Percentiles rank a stretch among this genome's conserved stretches.
These are phyloP conservation scores for Cherax destructor DNA, from an alignment of 1,140 invertebrate genomes.

Conservation along the genomic window DNA sequence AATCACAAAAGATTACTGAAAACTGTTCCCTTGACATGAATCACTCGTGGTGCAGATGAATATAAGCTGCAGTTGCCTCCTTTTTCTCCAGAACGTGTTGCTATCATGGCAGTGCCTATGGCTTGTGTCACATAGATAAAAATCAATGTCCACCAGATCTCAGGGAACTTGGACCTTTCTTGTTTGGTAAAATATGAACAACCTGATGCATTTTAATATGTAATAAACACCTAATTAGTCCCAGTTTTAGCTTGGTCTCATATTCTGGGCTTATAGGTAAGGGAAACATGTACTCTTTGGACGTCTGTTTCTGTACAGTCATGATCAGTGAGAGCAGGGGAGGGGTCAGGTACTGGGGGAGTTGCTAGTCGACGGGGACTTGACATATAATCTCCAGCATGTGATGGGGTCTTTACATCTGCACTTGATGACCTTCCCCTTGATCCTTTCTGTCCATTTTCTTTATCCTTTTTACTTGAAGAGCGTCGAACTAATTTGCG, in stretches of 20 bases:
- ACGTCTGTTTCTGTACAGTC: constrained; percentile 80
- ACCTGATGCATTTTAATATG: constrained; percentile 1
- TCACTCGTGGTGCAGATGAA: constrained; percentile 40
- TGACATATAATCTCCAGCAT: constrained; percentile 38
- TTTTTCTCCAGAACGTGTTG: constrained; percentile 40
- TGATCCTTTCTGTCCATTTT: constrained; percentile 73
- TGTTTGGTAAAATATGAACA: not conserved
- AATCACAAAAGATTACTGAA: constrained; percentile 25
- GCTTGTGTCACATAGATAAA: constrained; percentile 39
- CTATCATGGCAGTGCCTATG: constrained; percentile 60
- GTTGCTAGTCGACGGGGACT: constrained; percentile 26
- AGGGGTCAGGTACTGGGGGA: constrained; percentile 45
- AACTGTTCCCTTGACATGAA: constrained; percentile 35
- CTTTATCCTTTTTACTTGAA: constrained; percentile 79
- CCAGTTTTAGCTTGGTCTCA: constrained; percentile 71
- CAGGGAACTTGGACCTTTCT: constrained; percentile 7
- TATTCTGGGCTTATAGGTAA: constrained; percentile 82
- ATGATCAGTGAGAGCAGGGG: constrained; percentile 74
- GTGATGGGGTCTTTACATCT: constrained; percentile 44
- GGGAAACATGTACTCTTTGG: constrained; percentile 81
- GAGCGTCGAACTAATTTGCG: constrained; percentile 80
- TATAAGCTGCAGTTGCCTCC: constrained; percentile 48
- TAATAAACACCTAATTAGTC: constrained; percentile 1
- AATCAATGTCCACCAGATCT: constrained; percentile 32
- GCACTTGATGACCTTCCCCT: constrained; percentile 67